A percentile compares a stretch with the other conserved stretches of the same genome.
phyloP scores from a whole-genome alignment of 2,797 vertebrate genomes.

The Philypnodon macrostomus region DNA sequence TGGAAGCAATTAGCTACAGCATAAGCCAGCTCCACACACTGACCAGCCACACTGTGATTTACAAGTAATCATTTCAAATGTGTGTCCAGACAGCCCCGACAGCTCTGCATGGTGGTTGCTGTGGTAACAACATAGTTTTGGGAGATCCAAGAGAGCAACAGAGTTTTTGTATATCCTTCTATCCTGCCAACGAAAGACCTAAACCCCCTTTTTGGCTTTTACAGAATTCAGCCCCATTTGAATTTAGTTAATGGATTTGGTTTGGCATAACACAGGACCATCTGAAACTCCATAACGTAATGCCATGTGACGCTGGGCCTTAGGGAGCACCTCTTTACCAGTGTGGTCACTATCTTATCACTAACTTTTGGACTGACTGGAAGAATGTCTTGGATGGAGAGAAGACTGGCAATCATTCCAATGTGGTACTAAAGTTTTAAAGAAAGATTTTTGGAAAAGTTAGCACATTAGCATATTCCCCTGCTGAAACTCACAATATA shows the following conservation, averaged over 20 bases:
- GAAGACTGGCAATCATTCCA: not conserved
- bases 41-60: not conserved
- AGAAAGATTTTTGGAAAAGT: not conserved
- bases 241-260: too few species aligned
- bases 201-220: too few species aligned
- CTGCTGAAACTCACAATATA: too few species aligned
- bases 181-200: too few species aligned
- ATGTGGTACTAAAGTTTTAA: not conserved
- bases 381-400: not conserved
- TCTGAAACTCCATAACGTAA: too few species aligned
- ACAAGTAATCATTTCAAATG: not conserved
- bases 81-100: not conserved
- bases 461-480: not conserved
- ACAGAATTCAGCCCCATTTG: too few species aligned
- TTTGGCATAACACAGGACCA: too few species aligned
- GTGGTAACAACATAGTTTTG: not conserved
- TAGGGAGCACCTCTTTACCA: too few species aligned
- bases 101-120: not conserved
- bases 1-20: conserved; percentile 56
- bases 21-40: conserved; percentile 17
- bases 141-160: not conserved
- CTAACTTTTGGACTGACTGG: conserved; percentile 7
- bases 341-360: too few species aligned
- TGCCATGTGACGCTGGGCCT: too few species aligned
- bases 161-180: not conserved